Conservation (phyloP, 2,888 invertebrate species). For the Synanthedon tipuliformis region DNA sequence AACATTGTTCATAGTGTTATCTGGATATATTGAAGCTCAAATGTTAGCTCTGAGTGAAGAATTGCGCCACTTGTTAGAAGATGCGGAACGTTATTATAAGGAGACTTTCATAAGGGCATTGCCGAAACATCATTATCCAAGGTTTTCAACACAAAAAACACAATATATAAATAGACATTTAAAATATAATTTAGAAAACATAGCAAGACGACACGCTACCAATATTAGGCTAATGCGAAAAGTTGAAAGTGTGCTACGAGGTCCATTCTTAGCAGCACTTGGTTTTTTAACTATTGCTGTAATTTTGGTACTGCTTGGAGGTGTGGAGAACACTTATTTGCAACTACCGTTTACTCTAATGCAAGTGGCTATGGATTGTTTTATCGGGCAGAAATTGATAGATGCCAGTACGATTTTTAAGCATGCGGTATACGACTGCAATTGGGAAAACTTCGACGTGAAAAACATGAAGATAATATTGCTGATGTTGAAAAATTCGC, state of each 20-base stretch:
- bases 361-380: conserved; percentile 34
- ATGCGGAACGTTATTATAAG: not conserved
- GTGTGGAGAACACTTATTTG: conserved; percentile 29
- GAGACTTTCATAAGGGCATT: not conserved
- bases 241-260: conserved; percentile 20
- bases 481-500: conserved; percentile 33
- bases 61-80: conserved; percentile 3
- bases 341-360: conserved; percentile 21
- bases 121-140: conserved; percentile 8
- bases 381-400: conserved; percentile 34
- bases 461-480: conserved; percentile 34
- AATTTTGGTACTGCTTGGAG: conserved; percentile 24
- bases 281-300: conserved; percentile 18
- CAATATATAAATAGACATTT: conserved; percentile 12
- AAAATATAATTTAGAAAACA: conserved; percentile 12
- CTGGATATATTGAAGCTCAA: conserved; percentile 13
- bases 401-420: conserved; percentile 34
- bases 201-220: conserved; percentile 17
- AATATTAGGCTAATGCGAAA: conserved; percentile 17
- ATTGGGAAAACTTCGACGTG: conserved; percentile 43
- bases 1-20: conserved; percentile 9
- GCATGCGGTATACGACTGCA: conserved; percentile 30
- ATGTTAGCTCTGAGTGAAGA: conserved; percentile 11
- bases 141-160: conserved; percentile 5
- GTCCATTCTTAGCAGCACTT: conserved; percentile 26